These are phyloP conservation scores for Andrena cerasifolii DNA, from an alignment of 1,140 invertebrate genomes.

Conservation along the genomic window DNA sequence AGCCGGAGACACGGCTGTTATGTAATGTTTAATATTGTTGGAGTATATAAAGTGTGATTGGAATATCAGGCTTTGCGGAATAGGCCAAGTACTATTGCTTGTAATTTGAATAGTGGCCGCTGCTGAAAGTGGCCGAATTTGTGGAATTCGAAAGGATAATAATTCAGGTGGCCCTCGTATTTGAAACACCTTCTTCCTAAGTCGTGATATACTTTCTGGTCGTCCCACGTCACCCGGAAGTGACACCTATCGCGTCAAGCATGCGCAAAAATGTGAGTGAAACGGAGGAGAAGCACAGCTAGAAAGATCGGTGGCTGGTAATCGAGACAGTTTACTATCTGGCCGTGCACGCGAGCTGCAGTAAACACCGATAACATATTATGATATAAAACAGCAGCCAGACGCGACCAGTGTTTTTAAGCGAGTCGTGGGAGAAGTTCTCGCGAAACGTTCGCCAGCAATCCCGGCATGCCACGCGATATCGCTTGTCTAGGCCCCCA, in stretches of 20 bases:
- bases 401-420: neutral
- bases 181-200: too few relatives aligned
- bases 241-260: neutral
- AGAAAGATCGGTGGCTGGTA: neutral
- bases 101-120: too few relatives aligned
- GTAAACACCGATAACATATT: constrained; percentile 16
- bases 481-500: constrained; percentile 8
- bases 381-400: neutral
- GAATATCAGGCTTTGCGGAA: too few relatives aligned
- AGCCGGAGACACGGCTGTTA: too few relatives aligned
- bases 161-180: too few relatives aligned
- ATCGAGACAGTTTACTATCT: neutral
- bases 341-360: neutral
- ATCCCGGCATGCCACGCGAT: neutral
- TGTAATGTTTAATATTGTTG: too few relatives aligned
- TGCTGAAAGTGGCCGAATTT: too few relatives aligned
- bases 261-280: neutral
- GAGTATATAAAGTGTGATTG: too few relatives aligned
- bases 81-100: too few relatives aligned
- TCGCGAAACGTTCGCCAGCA: neutral
- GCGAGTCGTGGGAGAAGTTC: constrained; percentile 7
- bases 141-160: too few relatives aligned
- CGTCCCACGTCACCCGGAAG: constrained; percentile 7
- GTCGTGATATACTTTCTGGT: neutral
- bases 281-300: neutral